phyloP scores from a whole-genome alignment of 2,888 invertebrate genomes.

The Syritta pipiens region DNA sequence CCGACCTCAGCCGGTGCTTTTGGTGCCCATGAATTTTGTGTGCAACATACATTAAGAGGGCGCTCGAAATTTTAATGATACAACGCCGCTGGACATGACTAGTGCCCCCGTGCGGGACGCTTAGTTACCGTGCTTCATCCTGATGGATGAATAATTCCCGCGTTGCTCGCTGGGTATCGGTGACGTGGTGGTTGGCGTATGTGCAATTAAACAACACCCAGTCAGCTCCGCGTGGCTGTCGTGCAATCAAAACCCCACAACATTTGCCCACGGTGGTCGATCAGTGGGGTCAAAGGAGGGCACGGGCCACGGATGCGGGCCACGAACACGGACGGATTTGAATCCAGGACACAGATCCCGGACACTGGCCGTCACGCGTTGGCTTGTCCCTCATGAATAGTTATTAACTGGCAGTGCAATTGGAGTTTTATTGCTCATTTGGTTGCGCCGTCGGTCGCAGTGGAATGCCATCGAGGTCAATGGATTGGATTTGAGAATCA shows the following conservation, averaged over 20 bases:
- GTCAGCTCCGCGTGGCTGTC: background rate
- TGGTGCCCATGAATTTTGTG: slow-evolving; percentile 51
- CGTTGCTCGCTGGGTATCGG: too few species aligned
- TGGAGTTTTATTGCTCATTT: slow-evolving; percentile 36
- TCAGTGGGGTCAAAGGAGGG: too few species aligned
- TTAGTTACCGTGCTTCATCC: slow-evolving; percentile 29
- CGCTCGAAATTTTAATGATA: slow-evolving; percentile 48
- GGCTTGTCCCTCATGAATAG: slow-evolving; percentile 49
- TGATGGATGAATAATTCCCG: slow-evolving; percentile 59
- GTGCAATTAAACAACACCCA: slow-evolving; percentile 52
- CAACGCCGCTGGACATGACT: slow-evolving; percentile 11
- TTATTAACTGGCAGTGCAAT: slow-evolving; percentile 50
- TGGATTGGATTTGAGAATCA: slow-evolving; percentile 9
- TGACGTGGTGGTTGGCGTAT: slow-evolving; percentile 28
- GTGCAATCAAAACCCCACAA: slow-evolving; percentile 32
- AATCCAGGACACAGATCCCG: too few species aligned
- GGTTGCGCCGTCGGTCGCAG: background rate
- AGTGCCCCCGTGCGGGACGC: background rate
- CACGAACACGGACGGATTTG: too few species aligned
- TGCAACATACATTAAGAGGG: slow-evolving; percentile 28
- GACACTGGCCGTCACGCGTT: too few species aligned
- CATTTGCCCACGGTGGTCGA: too few species aligned
- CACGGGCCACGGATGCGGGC: too few species aligned
- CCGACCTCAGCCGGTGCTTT: background rate
- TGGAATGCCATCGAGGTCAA: background rate